These are phyloP conservation scores for Nannoperca australis DNA, from an alignment of 2,797 vertebrate species.

Conservation along the genomic window DNA sequence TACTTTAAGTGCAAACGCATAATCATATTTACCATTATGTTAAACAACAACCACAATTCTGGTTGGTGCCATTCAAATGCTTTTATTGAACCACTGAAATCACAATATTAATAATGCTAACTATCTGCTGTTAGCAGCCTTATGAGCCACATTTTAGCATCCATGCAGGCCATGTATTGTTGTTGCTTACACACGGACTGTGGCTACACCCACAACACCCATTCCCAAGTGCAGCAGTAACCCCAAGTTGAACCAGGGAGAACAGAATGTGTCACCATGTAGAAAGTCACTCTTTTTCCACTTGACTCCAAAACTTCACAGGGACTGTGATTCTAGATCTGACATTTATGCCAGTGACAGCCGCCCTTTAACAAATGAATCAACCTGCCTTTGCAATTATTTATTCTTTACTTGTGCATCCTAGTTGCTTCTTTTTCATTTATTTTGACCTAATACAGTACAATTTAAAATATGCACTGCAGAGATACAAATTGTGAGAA, in stretches of 20 bases:
- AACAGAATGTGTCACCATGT: not conserved
- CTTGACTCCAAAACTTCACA: not conserved
- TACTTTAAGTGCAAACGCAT: not conserved
- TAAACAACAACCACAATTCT: not conserved
- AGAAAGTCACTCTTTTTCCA: not conserved
- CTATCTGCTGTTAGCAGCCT: not conserved
- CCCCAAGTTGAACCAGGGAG: not conserved
- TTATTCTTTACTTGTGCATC: not conserved
- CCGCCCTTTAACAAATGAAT: not conserved
- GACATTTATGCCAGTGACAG: not conserved
- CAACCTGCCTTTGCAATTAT: not conserved
- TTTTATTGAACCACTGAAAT: not conserved
- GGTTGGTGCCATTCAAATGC: not conserved
- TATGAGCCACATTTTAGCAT: not conserved
- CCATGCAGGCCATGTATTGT: not conserved
- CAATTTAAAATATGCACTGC: not conserved
- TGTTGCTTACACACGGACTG: not conserved
- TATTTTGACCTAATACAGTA: not conserved
- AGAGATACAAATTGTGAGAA: not conserved
- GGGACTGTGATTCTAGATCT: not conserved
- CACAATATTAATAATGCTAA: not conserved
- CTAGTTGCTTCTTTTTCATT: too few relatives aligned
- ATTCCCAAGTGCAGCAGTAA: not conserved
- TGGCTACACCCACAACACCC: not conserved
- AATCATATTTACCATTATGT: constrained; percentile 11